Conservation (phyloP, 2,888 invertebrate genomes). For the Chromoteleia sp. region DNA sequence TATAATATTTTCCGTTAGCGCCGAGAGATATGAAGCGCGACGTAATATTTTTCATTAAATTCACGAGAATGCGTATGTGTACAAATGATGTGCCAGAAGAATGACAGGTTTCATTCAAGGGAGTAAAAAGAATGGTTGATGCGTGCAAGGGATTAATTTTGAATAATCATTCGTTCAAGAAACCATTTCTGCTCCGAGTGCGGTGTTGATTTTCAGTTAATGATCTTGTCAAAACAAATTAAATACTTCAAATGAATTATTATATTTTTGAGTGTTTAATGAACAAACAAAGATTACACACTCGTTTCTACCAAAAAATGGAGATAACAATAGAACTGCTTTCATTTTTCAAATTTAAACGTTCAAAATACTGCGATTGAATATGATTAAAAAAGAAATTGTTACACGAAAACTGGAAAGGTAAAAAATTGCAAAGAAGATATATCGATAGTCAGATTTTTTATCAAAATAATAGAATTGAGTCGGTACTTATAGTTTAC, state of each 20-base stretch:
- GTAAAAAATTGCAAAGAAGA: slow-evolving; percentile 7
- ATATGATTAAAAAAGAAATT: background rate
- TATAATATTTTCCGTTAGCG: too few relatives aligned
- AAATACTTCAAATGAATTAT: too few relatives aligned
- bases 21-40: too few relatives aligned
- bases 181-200: background rate
- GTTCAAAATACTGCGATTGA: background rate
- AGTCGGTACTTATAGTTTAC: background rate
- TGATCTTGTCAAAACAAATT: background rate
- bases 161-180: background rate
- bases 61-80: too few relatives aligned
- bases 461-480: background rate
- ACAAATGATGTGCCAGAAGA: too few relatives aligned
- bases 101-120: too few relatives aligned
- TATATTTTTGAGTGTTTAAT: too few relatives aligned
- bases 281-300: too few relatives aligned
- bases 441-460: slow-evolving; percentile 1
- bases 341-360: slow-evolving; percentile 5
- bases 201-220: slow-evolving; percentile 4
- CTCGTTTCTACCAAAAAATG: too few relatives aligned
- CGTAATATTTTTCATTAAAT: too few relatives aligned
- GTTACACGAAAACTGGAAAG: background rate
- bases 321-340: too few relatives aligned
- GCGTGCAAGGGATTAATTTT: background rate
- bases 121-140: too few relatives aligned